Conservation (phyloP, 2,113 vertebrate species). For the Oophaga pumilio region DNA sequence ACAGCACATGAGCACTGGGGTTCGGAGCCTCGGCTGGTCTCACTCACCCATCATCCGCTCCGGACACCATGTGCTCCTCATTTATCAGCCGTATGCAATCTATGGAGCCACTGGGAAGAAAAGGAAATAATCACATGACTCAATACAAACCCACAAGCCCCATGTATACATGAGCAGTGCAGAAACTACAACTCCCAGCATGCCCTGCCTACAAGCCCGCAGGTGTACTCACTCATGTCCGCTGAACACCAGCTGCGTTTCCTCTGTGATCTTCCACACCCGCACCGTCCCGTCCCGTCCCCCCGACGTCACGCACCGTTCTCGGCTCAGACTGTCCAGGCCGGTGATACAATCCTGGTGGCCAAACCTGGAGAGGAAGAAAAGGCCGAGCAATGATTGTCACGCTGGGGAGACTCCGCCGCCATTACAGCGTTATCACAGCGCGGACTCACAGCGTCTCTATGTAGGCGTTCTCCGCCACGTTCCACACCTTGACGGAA, state of each 20-base stretch:
- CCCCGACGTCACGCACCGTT: conserved; percentile 90
- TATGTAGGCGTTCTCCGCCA: conserved; percentile 90
- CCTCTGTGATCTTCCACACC: conserved; percentile 96
- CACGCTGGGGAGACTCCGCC: neutral
- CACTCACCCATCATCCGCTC: conserved; percentile 90
- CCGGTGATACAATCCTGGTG: conserved; percentile 91
- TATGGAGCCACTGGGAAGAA: conserved; percentile 82
- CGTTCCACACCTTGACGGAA: conserved; percentile 94
- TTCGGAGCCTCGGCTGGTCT: neutral
- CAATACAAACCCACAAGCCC: neutral
- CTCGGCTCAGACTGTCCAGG: conserved; percentile 89
- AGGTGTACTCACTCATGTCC: conserved; percentile 85
- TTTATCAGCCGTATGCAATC: conserved; percentile 96
- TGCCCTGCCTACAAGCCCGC: neutral
- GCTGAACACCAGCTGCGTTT: conserved; percentile 92
- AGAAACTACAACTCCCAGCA: neutral
- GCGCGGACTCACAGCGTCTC: conserved; percentile 88
- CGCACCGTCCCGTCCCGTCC: conserved; percentile 88
- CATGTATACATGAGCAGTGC: neutral
- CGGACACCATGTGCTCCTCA: conserved; percentile 93
- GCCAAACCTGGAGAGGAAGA: conserved; percentile 77
- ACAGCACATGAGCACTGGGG: neutral
- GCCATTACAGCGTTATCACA: neutral
- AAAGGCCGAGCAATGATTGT: neutral
- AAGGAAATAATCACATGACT: neutral